Evolutionary conservation across 2,888 invertebrate species (phyloP).

Genomic region (Dermolepida albohirtum): DNA sequence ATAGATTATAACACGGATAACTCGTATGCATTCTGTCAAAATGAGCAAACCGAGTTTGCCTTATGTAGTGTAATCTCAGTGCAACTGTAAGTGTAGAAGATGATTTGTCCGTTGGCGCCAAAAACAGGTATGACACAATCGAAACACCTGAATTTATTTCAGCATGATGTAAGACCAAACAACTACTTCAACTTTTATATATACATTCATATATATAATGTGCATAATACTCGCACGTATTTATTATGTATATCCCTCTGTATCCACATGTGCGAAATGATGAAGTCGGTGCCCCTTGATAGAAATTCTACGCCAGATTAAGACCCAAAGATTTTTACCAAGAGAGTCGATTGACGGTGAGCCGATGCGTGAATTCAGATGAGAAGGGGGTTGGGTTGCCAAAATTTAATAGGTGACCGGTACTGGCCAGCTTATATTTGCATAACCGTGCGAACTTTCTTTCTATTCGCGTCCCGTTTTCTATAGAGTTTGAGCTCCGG

Average conservation of each 20-base stretch:
- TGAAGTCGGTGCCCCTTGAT: slow-evolving; percentile 15
- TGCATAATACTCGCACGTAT: slow-evolving; percentile 4
- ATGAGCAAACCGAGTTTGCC: no score
- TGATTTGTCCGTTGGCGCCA: slow-evolving; percentile 53
- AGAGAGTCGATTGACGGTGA: slow-evolving; percentile 21
- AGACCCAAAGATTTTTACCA: slow-evolving; percentile 17
- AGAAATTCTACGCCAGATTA: slow-evolving; percentile 26
- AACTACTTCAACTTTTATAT: slow-evolving; percentile 7
- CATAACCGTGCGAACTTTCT: slow-evolving; percentile 30
- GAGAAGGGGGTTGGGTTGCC: slow-evolving; percentile 24
- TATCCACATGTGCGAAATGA: slow-evolving; percentile 16
- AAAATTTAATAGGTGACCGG: slow-evolving; percentile 28
- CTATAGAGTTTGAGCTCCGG: slow-evolving; percentile 12
- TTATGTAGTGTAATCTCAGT: no score
- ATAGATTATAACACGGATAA: no score
- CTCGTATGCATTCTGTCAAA: no score
- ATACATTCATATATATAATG: no score
- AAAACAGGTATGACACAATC: slow-evolving; percentile 47
- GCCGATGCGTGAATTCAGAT: slow-evolving; percentile 25
- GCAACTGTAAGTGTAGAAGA: no score
- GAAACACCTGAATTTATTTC: slow-evolving; percentile 49
- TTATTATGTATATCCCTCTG: slow-evolving; percentile 1
- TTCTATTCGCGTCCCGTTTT: slow-evolving; percentile 22
- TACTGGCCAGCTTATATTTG: slow-evolving; percentile 22
- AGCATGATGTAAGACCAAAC: slow-evolving; percentile 20